phyloP scores from a whole-genome alignment of 2,888 invertebrate genomes.

The Lamellibrachia satsuma region DNA sequence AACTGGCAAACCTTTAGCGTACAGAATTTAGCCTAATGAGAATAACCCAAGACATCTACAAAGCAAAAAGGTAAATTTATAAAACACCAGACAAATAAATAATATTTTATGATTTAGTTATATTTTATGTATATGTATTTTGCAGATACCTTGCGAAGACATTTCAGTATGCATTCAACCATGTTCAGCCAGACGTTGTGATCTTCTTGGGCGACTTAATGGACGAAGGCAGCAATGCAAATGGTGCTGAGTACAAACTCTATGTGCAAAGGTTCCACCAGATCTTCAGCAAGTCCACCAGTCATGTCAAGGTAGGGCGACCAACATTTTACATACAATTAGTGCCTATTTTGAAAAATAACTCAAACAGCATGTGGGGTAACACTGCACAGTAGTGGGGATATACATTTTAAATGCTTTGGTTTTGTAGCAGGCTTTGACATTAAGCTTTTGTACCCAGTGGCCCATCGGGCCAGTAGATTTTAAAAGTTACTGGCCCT shows the following conservation, averaged over 20 bases:
- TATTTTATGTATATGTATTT: neutral
- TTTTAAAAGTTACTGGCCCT: too few species aligned
- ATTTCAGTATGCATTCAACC: conserved; percentile 36
- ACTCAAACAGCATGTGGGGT: neutral
- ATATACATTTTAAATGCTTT: neutral
- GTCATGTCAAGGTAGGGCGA: conserved; percentile 49
- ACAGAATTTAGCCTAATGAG: neutral
- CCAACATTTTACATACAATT: neutral
- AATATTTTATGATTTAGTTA: neutral
- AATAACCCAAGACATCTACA: neutral
- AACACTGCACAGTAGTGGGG: neutral
- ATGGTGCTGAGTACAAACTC: conserved; percentile 75
- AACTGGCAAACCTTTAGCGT: neutral
- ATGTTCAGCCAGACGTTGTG: conserved; percentile 80
- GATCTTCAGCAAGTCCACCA: conserved; percentile 70
- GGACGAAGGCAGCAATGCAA: conserved; percentile 90
- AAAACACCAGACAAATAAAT: too few species aligned
- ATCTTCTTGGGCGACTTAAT: conserved; percentile 92
- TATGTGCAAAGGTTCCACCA: conserved; percentile 80
- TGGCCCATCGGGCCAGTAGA: too few species aligned
- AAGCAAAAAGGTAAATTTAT: neutral
- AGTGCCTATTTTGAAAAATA: neutral
- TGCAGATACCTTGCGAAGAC: conserved; percentile 39
- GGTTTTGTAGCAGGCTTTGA: too few species aligned
- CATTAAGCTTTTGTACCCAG: too few species aligned